Conservation (phyloP, 2,797 vertebrate species). For the Sebastes iracundus region DNA sequence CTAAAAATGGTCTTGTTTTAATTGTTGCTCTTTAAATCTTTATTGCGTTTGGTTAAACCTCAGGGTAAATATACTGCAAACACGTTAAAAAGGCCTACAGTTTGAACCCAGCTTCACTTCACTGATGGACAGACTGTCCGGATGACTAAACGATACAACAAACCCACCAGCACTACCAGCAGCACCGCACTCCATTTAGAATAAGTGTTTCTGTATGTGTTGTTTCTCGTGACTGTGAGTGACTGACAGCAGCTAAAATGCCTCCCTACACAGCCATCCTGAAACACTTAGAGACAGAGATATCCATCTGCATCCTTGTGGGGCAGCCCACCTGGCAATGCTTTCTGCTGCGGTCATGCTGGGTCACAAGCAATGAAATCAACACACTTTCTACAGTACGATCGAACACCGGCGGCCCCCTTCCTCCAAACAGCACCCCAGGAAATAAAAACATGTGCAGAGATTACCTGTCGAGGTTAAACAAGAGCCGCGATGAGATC, state of each 20-base stretch:
- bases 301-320: constrained; percentile 40
- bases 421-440: not conserved
- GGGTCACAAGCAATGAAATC: constrained; percentile 45
- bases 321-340: constrained; percentile 47
- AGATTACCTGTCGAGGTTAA: constrained; percentile 34
- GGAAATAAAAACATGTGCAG: constrained; percentile 47
- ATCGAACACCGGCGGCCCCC: not conserved
- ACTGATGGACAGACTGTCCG: not conserved
- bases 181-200: constrained; percentile 1
- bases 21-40: constrained; percentile 3
- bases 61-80: not conserved
- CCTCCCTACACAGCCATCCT: constrained; percentile 19
- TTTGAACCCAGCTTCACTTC: not conserved
- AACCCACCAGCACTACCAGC: not conserved
- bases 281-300: constrained; percentile 48
- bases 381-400: constrained; percentile 24
- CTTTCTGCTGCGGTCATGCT: constrained; percentile 36
- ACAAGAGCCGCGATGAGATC: not conserved
- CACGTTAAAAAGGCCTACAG: not conserved
- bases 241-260: constrained; percentile 24
- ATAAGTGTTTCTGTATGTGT: constrained; percentile 18
- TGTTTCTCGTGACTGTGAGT: constrained; percentile 13
- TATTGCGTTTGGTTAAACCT: not conserved
- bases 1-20: not conserved
- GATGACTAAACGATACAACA: not conserved